Conservation (phyloP, 2,113 vertebrate genomes). For the Condylura cristata region DNA sequence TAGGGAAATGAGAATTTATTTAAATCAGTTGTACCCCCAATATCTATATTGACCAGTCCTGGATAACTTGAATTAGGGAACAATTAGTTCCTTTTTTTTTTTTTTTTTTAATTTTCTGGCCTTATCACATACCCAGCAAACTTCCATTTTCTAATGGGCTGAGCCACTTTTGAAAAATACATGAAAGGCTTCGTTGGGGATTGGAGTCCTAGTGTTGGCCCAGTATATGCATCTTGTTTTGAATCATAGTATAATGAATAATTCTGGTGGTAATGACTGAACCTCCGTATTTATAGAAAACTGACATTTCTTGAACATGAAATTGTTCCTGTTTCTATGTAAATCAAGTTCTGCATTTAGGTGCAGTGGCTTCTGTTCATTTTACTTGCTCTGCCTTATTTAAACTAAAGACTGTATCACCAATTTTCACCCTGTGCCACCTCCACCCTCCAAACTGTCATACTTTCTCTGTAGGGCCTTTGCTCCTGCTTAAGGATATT, state of each 20-base stretch:
- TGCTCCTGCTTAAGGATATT: slow-evolving; percentile 17
- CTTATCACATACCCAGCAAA: slow-evolving; percentile 12
- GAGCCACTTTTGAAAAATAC: slow-evolving; percentile 57
- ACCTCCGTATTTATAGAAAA: slow-evolving; percentile 81
- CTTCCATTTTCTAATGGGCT: slow-evolving; percentile 55
- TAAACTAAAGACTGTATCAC: slow-evolving; percentile 49
- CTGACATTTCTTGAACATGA: slow-evolving; percentile 78
- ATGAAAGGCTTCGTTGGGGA: slow-evolving; percentile 58
- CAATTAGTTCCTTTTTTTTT: not conserved
- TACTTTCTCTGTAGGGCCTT: not conserved
- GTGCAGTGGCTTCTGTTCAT: slow-evolving; percentile 76
- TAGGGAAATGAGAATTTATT: not conserved
- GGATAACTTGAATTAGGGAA: slow-evolving; percentile 22
- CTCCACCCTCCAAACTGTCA: not conserved
- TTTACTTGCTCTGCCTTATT: slow-evolving; percentile 71
- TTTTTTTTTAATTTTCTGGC: slow-evolving; percentile 14
- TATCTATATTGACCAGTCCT: not conserved
- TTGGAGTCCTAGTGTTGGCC: slow-evolving; percentile 54
- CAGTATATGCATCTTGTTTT: slow-evolving; percentile 69
- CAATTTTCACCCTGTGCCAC: slow-evolving; percentile 15
- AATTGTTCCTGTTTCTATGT: slow-evolving; percentile 75
- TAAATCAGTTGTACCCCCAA: not conserved
- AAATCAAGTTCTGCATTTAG: slow-evolving; percentile 73
- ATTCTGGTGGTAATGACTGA: slow-evolving; percentile 79
- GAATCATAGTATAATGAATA: slow-evolving; percentile 75